A percentile compares a stretch with the other conserved stretches of the same genome.
Evolutionary conservation across 2,797 vertebrate species (phyloP).

Genomic region (Trachurus trachurus): DNA sequence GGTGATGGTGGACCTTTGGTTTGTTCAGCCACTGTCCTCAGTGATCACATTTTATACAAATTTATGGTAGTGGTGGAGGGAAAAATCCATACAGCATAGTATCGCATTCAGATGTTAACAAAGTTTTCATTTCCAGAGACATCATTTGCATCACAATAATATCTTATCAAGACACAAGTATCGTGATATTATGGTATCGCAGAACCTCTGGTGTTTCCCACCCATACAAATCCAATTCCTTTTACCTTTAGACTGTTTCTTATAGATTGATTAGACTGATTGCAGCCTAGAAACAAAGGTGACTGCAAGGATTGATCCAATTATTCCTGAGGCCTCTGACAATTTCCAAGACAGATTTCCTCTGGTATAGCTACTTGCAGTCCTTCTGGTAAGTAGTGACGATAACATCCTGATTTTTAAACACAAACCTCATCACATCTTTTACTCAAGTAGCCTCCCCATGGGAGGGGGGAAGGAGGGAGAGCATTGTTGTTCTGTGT

Average conservation of each 20-base stretch:
- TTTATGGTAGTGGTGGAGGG: too few relatives aligned
- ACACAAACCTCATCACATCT: background rate
- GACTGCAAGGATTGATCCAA: background rate
- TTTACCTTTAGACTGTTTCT: too few relatives aligned
- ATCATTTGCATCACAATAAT: too few relatives aligned
- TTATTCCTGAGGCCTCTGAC: background rate
- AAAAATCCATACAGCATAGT: too few relatives aligned
- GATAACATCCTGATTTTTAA: background rate
- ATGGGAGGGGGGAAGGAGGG: too few relatives aligned
- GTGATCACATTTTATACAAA: background rate
- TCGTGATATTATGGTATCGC: too few relatives aligned
- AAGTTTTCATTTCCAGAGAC: too few relatives aligned
- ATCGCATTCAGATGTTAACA: too few relatives aligned
- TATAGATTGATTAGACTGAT: background rate
- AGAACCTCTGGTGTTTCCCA: too few relatives aligned
- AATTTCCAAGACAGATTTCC: background rate
- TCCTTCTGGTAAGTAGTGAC: background rate
- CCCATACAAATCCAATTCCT: too few relatives aligned
- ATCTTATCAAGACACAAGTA: too few relatives aligned
- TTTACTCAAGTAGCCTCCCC: background rate
- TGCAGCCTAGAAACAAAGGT: background rate
- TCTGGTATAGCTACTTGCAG: background rate
- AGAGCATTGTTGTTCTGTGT: background rate
- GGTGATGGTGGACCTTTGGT: background rate
- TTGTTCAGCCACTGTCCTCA: background rate